These are phyloP conservation scores for Leptosomus discolor DNA, from an alignment of 2,113 vertebrate genomes.

Conservation along the genomic window DNA sequence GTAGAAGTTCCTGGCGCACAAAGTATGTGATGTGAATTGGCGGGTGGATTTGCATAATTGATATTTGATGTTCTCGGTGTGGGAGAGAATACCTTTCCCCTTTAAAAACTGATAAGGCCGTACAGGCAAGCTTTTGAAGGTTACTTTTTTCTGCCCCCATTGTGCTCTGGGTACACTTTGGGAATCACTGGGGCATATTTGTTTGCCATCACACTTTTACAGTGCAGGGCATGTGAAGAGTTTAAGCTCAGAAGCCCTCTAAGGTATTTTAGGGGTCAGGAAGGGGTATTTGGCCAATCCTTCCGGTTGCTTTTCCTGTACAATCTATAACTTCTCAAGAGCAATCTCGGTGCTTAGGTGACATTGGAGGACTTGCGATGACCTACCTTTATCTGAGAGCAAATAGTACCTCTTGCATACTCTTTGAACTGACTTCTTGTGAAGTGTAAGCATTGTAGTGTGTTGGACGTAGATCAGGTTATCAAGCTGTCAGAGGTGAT, in stretches of 20 bases:
- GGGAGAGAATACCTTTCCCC: neutral
- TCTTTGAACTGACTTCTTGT: neutral
- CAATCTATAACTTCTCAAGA: neutral
- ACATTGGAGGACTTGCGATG: neutral
- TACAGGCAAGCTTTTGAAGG: neutral
- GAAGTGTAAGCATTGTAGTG: neutral
- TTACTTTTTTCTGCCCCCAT: neutral
- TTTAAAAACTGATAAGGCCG: neutral
- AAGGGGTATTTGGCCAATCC: neutral
- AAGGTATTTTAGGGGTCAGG: neutral
- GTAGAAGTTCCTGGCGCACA: neutral
- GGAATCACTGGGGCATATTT: neutral
- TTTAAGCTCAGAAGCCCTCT: neutral
- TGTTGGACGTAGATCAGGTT: neutral
- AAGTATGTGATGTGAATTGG: neutral
- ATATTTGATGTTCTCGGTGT: neutral
- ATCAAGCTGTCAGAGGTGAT: neutral
- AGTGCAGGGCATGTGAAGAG: neutral
- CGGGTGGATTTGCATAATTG: neutral
- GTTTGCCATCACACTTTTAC: neutral
- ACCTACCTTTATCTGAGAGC: conserved; percentile 26
- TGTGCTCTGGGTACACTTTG: neutral
- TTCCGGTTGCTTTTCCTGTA: neutral
- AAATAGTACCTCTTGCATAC: neutral
- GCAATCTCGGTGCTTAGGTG: neutral